Evolutionary conservation across 2,888 invertebrate genomes (phyloP).

Genomic region (Antheraea yamamai): DNA sequence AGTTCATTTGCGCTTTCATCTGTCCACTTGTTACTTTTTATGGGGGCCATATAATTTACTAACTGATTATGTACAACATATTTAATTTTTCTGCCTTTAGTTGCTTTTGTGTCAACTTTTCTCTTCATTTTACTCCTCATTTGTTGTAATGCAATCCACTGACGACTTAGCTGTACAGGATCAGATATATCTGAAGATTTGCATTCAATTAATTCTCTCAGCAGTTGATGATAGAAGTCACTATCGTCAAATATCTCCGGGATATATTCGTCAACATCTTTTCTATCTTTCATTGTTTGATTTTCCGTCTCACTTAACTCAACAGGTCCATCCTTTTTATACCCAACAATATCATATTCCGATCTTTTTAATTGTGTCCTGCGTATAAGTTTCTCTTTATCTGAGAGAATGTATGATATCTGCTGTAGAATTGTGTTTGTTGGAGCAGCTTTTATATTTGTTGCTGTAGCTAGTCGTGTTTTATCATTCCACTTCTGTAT

Average conservation of each 20-base stretch:
- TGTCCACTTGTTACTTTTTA: slow-evolving; percentile 85
- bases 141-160: slow-evolving; percentile 96
- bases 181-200: slow-evolving; percentile 92
- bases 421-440: slow-evolving; percentile 87
- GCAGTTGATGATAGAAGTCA: slow-evolving; percentile 97
- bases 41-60: slow-evolving; percentile 95
- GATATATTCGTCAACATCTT: slow-evolving; percentile 84
- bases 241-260: slow-evolving; percentile 97
- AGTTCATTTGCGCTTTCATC: slow-evolving; percentile 91
- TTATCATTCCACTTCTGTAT: slow-evolving; percentile 98
- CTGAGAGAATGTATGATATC: slow-evolving; percentile 91
- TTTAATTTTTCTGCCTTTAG: slow-evolving; percentile 95
- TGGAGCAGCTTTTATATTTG: slow-evolving; percentile 83
- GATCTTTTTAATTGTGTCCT: slow-evolving; percentile 91
- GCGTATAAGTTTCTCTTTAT: slow-evolving; percentile 88
- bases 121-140: slow-evolving; percentile 95
- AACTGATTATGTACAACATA: slow-evolving; percentile 93
- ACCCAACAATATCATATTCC: slow-evolving; percentile 86
- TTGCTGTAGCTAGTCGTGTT: slow-evolving; percentile 87
- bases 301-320: slow-evolving; percentile 46
- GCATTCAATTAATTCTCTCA: slow-evolving; percentile 95
- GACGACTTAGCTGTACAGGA: slow-evolving; percentile 92
- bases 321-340: slow-evolving; percentile 52
- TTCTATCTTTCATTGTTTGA: slow-evolving; percentile 49
- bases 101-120: slow-evolving; percentile 95